phyloP scores from a whole-genome alignment of 1,140 invertebrate genomes.

The Hesperophylax magnus region DNA sequence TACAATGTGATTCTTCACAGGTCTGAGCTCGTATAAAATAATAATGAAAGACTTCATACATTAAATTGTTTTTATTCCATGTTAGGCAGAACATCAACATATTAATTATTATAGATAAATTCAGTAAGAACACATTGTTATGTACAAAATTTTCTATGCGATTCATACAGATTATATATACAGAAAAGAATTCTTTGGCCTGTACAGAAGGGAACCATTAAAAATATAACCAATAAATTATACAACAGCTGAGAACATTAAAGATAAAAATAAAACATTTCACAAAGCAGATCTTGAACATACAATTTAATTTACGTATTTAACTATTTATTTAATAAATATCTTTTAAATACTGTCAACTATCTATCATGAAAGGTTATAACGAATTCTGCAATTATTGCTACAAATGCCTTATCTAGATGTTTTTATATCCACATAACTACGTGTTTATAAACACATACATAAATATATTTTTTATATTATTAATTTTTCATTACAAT shows the following conservation, averaged over 20 bases:
- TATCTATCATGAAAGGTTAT: too few species aligned
- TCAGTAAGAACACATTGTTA: constrained; percentile 17
- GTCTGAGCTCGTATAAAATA: too few species aligned
- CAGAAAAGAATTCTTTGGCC: constrained; percentile 48
- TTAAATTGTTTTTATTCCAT: constrained; percentile 47
- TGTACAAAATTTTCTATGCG: constrained; percentile 51
- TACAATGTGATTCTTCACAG: too few species aligned
- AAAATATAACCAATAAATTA: constrained; percentile 18
- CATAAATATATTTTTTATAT: not conserved
- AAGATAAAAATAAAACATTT: constrained; percentile 3
- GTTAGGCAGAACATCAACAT: constrained; percentile 48
- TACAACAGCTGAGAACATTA: constrained; percentile 9
- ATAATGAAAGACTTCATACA: constrained; percentile 32
- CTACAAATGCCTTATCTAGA: not conserved
- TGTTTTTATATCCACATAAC: not conserved
- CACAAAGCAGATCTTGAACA: not conserved
- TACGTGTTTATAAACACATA: not conserved
- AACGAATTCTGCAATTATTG: too few species aligned
- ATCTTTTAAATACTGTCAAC: too few species aligned
- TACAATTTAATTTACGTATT: not conserved
- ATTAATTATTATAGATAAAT: constrained; percentile 35
- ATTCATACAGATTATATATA: constrained; percentile 35
- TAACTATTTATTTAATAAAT: not conserved
- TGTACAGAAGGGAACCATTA: constrained; percentile 39
- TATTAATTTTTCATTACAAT: too few species aligned